These are phyloP conservation scores for Zeus faber DNA, from an alignment of 2,113 vertebrate genomes.

Conservation along the genomic window DNA sequence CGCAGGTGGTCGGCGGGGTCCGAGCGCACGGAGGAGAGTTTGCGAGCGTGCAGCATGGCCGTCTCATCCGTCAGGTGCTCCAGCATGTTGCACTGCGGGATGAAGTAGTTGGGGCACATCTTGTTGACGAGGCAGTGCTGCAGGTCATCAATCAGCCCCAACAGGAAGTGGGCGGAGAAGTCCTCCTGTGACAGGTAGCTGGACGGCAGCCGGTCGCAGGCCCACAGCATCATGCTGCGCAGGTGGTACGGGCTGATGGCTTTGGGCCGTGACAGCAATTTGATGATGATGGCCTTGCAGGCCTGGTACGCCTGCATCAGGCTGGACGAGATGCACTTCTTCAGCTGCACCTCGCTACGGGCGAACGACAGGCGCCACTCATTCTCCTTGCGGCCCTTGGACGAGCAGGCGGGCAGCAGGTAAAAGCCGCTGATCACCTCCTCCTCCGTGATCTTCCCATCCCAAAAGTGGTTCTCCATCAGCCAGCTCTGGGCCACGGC, in stretches of 20 bases:
- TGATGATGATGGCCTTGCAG: conserved; percentile 92
- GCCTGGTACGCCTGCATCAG: conserved; percentile 97
- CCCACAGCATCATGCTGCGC: conserved; percentile 96
- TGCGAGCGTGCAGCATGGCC: conserved; percentile 87
- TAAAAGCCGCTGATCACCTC: conserved; percentile 98
- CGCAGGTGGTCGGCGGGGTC: conserved; percentile 92
- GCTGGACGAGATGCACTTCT: conserved; percentile 94
- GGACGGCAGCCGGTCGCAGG: conserved; percentile 92
- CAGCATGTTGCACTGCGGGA: conserved; percentile 98
- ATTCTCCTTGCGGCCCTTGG: conserved; percentile 89
- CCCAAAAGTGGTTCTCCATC: conserved; percentile 99
- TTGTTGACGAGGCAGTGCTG: conserved; percentile 96
- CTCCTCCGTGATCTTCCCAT: conserved; percentile 97
- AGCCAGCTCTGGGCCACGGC: conserved; percentile 97
- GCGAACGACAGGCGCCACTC: conserved; percentile 97
- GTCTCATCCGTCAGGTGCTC: conserved; percentile 91
- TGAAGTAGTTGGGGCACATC: conserved; percentile 97
- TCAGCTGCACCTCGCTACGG: conserved; percentile 95
- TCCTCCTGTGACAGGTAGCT: conserved; percentile 89
- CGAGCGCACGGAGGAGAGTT: conserved; percentile 89
- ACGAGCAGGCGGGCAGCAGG: conserved; percentile 90
- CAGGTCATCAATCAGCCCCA: conserved; percentile 95
- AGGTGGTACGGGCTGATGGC: conserved; percentile 95
- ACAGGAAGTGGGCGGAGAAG: conserved; percentile 87
- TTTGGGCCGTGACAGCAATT: conserved; percentile 89